Evolutionary conservation across 2,113 vertebrate genomes (phyloP).

Genomic region (Vireo altiloquus): DNA sequence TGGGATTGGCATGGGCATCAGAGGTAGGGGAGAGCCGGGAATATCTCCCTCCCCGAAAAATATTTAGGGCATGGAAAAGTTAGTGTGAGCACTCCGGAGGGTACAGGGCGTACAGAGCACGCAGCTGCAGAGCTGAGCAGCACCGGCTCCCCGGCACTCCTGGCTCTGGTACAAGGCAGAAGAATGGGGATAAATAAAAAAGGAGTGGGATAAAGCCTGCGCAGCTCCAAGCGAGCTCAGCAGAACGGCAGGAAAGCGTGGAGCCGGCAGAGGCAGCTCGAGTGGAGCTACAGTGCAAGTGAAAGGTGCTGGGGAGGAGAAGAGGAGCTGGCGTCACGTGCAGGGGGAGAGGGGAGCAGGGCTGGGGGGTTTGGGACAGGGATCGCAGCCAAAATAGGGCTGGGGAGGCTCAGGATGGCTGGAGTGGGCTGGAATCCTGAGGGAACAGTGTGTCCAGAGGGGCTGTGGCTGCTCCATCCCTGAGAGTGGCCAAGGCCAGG

Average conservation of each 20-base stretch:
- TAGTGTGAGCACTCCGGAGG: not conserved
- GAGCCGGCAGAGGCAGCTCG: not conserved
- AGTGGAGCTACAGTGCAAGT: not conserved
- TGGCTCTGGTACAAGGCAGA: constrained; percentile 1
- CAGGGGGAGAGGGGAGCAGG: not conserved
- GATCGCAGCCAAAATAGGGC: no score
- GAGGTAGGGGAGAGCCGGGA: not conserved
- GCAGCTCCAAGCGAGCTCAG: constrained; percentile 1
- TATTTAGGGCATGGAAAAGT: not conserved
- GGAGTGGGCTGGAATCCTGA: not conserved
- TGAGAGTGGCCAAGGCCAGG: not conserved
- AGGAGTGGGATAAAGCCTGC: not conserved
- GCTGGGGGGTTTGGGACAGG: not conserved
- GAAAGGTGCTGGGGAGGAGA: not conserved
- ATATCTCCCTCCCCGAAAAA: not conserved
- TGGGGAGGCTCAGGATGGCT: not conserved
- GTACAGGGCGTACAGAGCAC: not conserved
- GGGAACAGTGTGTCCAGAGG: not conserved
- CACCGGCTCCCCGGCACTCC: not conserved
- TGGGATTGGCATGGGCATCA: not conserved
- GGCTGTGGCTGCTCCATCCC: not conserved
- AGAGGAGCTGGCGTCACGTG: not conserved
- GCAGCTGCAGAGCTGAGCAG: not conserved
- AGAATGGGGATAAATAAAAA: not conserved
- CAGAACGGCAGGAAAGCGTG: not conserved